A percentile compares a stretch with the other conserved stretches of the same genome.
Conservation (phyloP, 2,113 vertebrate genomes). For the Orthonyx spaldingii region DNA sequence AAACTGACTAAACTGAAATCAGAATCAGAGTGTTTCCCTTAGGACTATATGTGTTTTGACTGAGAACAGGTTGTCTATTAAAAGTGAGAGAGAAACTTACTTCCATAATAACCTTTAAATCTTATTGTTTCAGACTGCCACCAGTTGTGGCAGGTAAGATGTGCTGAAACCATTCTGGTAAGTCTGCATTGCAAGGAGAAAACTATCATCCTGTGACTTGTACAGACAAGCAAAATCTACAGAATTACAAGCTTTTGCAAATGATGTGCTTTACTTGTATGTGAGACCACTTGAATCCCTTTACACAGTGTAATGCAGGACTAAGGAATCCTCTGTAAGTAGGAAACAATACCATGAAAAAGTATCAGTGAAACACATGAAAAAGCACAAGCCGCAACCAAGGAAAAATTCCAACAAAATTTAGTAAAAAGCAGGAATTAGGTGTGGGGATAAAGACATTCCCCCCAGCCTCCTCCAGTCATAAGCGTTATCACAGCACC, state of each 20-base stretch:
- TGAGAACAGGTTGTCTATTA: not conserved
- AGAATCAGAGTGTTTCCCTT: not conserved
- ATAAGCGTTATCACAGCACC: constrained; percentile 19
- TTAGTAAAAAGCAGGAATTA: not conserved
- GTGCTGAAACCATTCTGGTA: not conserved
- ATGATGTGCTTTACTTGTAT: not conserved
- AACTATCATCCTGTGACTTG: not conserved
- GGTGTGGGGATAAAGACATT: not conserved
- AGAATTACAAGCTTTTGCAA: not conserved
- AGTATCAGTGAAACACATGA: not conserved
- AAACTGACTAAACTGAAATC: not conserved
- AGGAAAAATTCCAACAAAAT: not conserved
- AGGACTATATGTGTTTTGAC: not conserved
- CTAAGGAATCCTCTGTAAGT: not conserved
- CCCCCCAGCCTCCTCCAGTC: not conserved
- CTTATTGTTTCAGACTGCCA: not conserved
- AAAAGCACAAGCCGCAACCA: not conserved
- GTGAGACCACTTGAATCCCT: not conserved
- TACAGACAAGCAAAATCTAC: not conserved
- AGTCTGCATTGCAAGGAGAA: not conserved
- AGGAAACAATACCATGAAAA: not conserved
- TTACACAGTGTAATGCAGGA: not conserved
- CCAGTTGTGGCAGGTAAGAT: not conserved
- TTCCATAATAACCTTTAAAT: constrained; percentile 15
- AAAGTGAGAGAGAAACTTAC: not conserved